Conservation (phyloP, 2,113 vertebrate genomes). For the Ascaphus truei region DNA sequence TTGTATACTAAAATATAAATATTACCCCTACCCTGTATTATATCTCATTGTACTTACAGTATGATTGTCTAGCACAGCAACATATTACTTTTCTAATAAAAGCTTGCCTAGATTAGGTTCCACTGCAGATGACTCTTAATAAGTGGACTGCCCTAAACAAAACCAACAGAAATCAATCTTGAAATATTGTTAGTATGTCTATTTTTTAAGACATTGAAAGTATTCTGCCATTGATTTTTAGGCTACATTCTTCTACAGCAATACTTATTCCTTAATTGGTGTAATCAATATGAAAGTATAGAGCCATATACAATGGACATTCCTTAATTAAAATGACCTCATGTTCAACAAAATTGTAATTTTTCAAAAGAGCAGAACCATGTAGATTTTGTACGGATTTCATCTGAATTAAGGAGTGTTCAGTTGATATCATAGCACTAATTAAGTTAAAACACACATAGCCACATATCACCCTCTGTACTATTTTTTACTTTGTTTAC, state of each 20-base stretch:
- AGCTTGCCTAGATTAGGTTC: background rate
- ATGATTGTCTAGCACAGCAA: background rate
- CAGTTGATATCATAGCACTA: background rate
- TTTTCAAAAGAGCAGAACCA: constrained; percentile 55
- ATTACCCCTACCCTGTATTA: constrained; percentile 10
- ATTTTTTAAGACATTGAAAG: constrained; percentile 57
- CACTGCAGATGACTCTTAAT: constrained; percentile 11
- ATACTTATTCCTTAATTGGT: constrained; percentile 48
- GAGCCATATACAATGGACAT: constrained; percentile 57
- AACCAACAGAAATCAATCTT: constrained; percentile 59
- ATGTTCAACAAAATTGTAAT: constrained; percentile 49
- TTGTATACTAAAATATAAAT: background rate
- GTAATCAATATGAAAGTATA: constrained; percentile 65
- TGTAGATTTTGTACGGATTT: constrained; percentile 9
- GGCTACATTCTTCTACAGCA: constrained; percentile 59
- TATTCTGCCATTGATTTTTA: constrained; percentile 67
- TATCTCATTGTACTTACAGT: constrained; percentile 7
- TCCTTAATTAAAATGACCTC: constrained; percentile 64
- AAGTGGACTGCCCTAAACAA: constrained; percentile 36
- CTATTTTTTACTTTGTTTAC: background rate
- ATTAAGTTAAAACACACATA: background rate
- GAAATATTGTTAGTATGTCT: constrained; percentile 59
- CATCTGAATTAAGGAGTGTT: background rate
- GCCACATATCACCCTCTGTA: background rate
- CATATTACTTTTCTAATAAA: constrained; percentile 26